Percentiles rank a stretch among this genome's conserved stretches.
Evolutionary conservation across 2,113 vertebrate genomes (phyloP).

Genomic region (Cyprinodon brontotheroides): DNA sequence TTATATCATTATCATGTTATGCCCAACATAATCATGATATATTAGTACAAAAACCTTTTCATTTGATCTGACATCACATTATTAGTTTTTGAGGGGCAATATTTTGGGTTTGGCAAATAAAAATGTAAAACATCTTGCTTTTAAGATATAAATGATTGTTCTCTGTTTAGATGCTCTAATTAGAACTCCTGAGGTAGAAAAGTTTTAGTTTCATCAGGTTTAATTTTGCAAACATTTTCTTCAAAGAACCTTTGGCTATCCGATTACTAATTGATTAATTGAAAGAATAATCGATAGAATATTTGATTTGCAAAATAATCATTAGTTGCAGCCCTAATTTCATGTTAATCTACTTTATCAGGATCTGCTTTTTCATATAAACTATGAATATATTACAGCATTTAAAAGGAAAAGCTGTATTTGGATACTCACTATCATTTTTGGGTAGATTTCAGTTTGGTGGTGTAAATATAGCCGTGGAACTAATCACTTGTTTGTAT

Average conservation of each 20-base stretch:
- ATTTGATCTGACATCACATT: not conserved
- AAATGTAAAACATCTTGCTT: too few relatives aligned
- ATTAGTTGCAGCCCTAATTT: not conserved
- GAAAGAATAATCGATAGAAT: too few relatives aligned
- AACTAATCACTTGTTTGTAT: not conserved
- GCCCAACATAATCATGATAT: not conserved
- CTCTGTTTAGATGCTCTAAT: too few relatives aligned
- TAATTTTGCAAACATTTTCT: too few relatives aligned
- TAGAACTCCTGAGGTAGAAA: too few relatives aligned
- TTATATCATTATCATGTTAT: not conserved
- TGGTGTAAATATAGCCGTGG: not conserved
- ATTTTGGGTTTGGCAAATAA: too few relatives aligned
- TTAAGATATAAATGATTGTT: too few relatives aligned
- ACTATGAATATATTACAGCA: not conserved
- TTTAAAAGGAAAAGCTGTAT: not conserved
- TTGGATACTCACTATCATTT: not conserved
- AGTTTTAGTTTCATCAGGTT: too few relatives aligned
- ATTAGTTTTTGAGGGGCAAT: not conserved
- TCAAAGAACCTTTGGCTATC: too few relatives aligned
- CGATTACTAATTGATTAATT: too few relatives aligned
- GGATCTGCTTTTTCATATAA: not conserved
- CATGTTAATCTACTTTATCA: not conserved
- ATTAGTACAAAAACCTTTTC: not conserved
- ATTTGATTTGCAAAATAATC: too few relatives aligned
- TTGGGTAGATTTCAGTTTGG: not conserved